Percentiles rank a stretch among this genome's conserved stretches.
Conservation (phyloP, 2,888 invertebrate species). For the Orchesellides sinensis region DNA sequence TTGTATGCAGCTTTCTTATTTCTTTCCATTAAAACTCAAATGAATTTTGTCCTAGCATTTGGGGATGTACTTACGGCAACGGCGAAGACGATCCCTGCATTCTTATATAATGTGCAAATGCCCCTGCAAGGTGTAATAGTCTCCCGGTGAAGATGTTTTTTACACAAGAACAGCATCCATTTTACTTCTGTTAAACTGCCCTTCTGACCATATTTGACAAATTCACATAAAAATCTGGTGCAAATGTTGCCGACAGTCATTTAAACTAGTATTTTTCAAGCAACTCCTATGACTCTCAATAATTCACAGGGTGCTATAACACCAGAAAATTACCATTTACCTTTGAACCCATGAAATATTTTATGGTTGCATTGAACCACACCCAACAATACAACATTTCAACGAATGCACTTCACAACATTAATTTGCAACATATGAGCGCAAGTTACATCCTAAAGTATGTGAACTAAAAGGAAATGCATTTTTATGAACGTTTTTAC, state of each 20-base stretch:
- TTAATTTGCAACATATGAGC: no score
- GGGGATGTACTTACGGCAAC: no score
- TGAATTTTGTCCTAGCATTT: no score
- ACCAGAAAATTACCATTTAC: constrained; percentile 56
- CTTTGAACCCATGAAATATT: constrained; percentile 67
- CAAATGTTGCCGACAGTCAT: constrained; percentile 66
- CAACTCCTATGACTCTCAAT: constrained; percentile 16
- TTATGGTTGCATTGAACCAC: constrained; percentile 60
- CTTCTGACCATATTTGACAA: constrained; percentile 61
- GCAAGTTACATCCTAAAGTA: no score
- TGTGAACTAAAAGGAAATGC: no score
- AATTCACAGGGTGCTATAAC: constrained; percentile 34
- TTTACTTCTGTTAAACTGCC: constrained; percentile 37
- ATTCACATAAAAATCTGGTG: constrained; percentile 64
- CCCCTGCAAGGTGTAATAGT: not conserved
- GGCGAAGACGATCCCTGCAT: no score
- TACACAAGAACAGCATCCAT: not conserved
- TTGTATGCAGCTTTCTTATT: no score
- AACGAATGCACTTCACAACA: constrained; percentile 18
- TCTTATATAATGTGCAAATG: no score
- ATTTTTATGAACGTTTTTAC: no score
- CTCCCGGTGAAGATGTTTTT: not conserved
- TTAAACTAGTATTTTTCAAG: constrained; percentile 52
- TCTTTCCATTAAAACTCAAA: no score
- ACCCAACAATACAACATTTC: constrained; percentile 45